Conservation (phyloP, 2,888 invertebrate genomes). For the Drosophila anomelani region DNA sequence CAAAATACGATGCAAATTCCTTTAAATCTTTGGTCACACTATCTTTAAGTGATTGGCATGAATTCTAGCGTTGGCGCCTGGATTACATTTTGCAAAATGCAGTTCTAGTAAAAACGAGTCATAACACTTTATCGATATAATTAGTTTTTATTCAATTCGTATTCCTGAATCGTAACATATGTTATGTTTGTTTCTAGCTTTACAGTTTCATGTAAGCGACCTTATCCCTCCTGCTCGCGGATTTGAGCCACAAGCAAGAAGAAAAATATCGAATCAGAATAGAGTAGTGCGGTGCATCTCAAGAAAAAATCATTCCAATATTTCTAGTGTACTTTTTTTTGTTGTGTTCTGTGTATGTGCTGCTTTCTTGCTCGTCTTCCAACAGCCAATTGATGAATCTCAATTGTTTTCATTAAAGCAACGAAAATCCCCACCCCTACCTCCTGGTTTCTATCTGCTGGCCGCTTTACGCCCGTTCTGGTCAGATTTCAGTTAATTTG, state of each 20-base stretch:
- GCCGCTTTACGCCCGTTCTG: neutral
- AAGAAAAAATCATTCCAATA: too few relatives aligned
- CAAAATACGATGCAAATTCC: too few relatives aligned
- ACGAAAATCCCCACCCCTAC: neutral
- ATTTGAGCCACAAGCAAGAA: neutral
- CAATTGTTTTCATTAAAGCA: slow-evolving; percentile 71
- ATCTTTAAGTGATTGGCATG: too few relatives aligned
- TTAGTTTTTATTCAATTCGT: neutral
- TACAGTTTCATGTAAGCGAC: neutral
- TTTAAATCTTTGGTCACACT: too few relatives aligned
- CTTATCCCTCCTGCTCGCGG: neutral
- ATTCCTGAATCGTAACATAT: neutral
- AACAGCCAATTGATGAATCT: slow-evolving; percentile 68
- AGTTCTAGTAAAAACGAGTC: neutral
- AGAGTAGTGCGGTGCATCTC: neutral
- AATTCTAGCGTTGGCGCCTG: too few relatives aligned
- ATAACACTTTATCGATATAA: neutral
- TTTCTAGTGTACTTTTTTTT: slow-evolving; percentile 19
- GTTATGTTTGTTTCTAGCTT: slow-evolving; percentile 10
- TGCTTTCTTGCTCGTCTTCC: slow-evolving; percentile 23
- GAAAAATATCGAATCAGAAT: neutral
- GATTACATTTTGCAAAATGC: too few relatives aligned
- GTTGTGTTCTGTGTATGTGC: slow-evolving; percentile 59
- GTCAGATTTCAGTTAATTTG: slow-evolving; percentile 1
- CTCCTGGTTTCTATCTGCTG: neutral